These are phyloP conservation scores for Pangasius larnaudii DNA, from an alignment of 2,797 vertebrate species.

Conservation along the genomic window DNA sequence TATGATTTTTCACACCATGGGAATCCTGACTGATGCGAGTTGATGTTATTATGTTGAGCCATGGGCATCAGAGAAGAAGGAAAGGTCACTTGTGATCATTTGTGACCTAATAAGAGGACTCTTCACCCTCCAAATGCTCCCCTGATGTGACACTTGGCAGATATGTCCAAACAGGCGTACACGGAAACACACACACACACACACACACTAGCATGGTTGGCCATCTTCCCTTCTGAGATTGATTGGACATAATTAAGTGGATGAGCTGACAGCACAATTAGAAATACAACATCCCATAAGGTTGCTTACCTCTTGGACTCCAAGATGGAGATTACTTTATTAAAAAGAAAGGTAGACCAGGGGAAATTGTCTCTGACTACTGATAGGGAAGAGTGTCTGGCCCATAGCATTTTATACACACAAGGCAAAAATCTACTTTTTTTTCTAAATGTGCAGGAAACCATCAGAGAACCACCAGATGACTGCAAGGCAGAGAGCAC, in stretches of 20 bases:
- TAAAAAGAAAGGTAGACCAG: background rate
- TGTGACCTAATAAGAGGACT: constrained; percentile 63
- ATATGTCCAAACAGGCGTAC: constrained; percentile 58
- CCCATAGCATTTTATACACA: background rate
- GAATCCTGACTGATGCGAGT: constrained; percentile 62
- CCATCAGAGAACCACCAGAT: background rate
- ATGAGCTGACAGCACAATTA: constrained; percentile 37
- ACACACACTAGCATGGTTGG: constrained; percentile 48
- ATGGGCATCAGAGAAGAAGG: constrained; percentile 57
- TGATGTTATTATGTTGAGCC: constrained; percentile 65
- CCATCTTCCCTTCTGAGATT: constrained; percentile 55
- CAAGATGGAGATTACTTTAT: constrained; percentile 38
- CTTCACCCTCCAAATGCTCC: constrained; percentile 57
- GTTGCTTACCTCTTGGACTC: constrained; percentile 31
- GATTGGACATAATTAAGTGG: constrained; percentile 57
- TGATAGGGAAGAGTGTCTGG: background rate
- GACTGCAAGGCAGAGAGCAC: background rate
- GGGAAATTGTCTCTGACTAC: constrained; percentile 3
- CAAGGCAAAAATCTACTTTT: background rate
- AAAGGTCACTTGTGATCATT: constrained; percentile 63
- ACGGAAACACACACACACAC: constrained; percentile 54
- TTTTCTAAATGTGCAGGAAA: background rate
- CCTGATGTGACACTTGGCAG: constrained; percentile 62
- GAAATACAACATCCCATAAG: constrained; percentile 34
- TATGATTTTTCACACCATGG: constrained; percentile 63